These are phyloP conservation scores for Strix occidentalis DNA, from an alignment of 2,797 vertebrate species.

Conservation along the genomic window DNA sequence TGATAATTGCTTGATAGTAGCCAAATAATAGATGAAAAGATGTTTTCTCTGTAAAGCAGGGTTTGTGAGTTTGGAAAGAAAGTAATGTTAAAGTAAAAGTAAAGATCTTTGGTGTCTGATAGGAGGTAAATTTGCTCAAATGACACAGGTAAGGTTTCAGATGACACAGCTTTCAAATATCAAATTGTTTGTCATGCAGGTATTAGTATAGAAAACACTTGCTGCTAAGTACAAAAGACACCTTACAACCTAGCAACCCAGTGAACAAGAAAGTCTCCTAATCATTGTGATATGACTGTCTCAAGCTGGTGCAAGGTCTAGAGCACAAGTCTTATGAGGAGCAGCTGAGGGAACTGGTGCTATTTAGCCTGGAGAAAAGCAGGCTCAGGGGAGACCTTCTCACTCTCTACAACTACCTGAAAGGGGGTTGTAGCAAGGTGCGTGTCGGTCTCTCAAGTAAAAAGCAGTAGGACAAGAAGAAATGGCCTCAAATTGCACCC, in stretches of 20 bases:
- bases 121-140: slow-evolving; percentile 25
- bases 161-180: slow-evolving; percentile 42
- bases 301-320: not conserved
- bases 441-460: not conserved
- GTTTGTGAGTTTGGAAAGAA: slow-evolving; percentile 15
- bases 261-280: not conserved
- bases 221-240: not conserved
- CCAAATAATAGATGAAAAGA: not conserved
- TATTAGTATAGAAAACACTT: not conserved
- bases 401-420: not conserved
- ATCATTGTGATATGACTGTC: not conserved
- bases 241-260: not conserved
- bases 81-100: not conserved
- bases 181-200: slow-evolving; percentile 19
- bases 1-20: not conserved
- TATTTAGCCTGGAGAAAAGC: not conserved
- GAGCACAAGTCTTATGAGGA: not conserved
- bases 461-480: not conserved
- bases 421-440: not conserved
- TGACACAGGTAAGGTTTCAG: slow-evolving; percentile 21
- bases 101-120: slow-evolving; percentile 10
- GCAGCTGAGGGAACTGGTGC: not conserved
- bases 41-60: not conserved
- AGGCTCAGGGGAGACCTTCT: not conserved
- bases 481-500: not conserved